Base-by-base conservation (phyloP, 2,113 vertebrate genomes). In the Azemiops feae region DNA sequence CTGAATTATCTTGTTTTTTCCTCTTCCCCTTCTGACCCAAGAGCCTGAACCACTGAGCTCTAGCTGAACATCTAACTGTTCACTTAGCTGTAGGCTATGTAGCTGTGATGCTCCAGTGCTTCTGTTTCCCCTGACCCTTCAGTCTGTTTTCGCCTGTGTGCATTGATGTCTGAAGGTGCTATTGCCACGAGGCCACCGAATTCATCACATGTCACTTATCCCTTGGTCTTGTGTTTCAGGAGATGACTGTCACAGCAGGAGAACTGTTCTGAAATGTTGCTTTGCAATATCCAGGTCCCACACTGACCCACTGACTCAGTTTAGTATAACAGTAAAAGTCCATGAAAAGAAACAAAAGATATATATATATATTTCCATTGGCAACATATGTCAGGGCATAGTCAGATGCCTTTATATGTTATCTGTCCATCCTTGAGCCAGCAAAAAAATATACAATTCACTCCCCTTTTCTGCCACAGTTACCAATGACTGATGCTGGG, bases 281-380 rank as follows among this genome's bases (percentile, higher is more conserved):
- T 93, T 87, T 94, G 54, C 53, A 95, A 89, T 85, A 93, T 69
- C 57, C 47, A 91, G 64, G 64, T 87, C 93, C 87, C 81, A 53
- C 7, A 87, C 88, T 91, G 45, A 91, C 64, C 45, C 85, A 91
- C 52, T 50, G 87, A 14, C 43, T 34, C 20, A 81, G 23, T 92
- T 96, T 94, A 27, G 11, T 86, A 14, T 57, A 86, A 74, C 60
- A 92, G 43, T 0, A 0, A 22, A 81, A 45, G 27, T 30, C 57
- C 52, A 50, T 57, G 55, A 53, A 53, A 55, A 30, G 34, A 34
- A 58, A 90, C 91, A 81, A 52, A 90, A 89, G 87, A 91, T 54
- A 92, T 92, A 45, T 54, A 92, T 92, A 45, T 91, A 45, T 54
- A 92, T 94, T 86, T 85, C 85, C 87, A 69, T 7, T 86, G 88